Evolutionary conservation across 1,140 invertebrate genomes (phyloP).

Genomic region (Drosophila orena): DNA sequence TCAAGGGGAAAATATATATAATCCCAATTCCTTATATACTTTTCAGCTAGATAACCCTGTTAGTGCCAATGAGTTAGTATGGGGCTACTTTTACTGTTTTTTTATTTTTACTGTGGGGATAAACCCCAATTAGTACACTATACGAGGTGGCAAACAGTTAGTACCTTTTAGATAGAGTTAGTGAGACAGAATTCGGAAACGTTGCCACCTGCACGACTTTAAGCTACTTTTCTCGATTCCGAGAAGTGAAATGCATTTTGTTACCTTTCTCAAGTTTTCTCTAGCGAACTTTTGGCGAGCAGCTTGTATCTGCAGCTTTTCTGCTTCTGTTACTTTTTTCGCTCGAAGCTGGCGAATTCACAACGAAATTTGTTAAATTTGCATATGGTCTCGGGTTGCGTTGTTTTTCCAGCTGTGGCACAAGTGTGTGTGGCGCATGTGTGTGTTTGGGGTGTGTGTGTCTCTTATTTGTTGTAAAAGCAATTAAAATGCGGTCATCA

Average conservation of each 20-base stretch:
- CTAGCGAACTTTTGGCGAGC: slow-evolving; percentile 59
- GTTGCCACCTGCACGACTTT: slow-evolving; percentile 32
- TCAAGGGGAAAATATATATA: slow-evolving; percentile 24
- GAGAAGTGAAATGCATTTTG: slow-evolving; percentile 48
- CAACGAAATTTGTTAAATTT: slow-evolving; percentile 82
- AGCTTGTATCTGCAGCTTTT: slow-evolving; percentile 38
- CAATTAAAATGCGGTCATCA: slow-evolving; percentile 76
- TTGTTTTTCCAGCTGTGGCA: slow-evolving; percentile 48
- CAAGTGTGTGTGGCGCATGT: slow-evolving; percentile 9
- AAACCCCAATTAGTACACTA: slow-evolving; percentile 40
- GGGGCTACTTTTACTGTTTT: slow-evolving; percentile 5
- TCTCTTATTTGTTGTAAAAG: slow-evolving; percentile 80
- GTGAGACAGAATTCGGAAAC: slow-evolving; percentile 6
- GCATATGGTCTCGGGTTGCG: slow-evolving; percentile 54
- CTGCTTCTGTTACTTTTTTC: slow-evolving; percentile 36
- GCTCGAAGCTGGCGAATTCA: slow-evolving; percentile 67
- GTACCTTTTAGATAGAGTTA: slow-evolving; percentile 31
- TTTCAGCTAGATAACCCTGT: slow-evolving; percentile 35
- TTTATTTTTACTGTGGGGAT: no score
- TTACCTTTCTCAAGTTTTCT: slow-evolving; percentile 69
- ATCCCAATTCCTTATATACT: background rate
- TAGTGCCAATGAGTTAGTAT: slow-evolving; percentile 77
- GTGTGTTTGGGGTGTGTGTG: slow-evolving; percentile 16
- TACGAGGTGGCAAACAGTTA: slow-evolving; percentile 45
- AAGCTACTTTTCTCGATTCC: slow-evolving; percentile 33